Evolutionary conservation across 2,888 invertebrate genomes (phyloP), one percentile per base, ranked within the genome.

Genomic region (Hypselothyrea guttata): DNA sequence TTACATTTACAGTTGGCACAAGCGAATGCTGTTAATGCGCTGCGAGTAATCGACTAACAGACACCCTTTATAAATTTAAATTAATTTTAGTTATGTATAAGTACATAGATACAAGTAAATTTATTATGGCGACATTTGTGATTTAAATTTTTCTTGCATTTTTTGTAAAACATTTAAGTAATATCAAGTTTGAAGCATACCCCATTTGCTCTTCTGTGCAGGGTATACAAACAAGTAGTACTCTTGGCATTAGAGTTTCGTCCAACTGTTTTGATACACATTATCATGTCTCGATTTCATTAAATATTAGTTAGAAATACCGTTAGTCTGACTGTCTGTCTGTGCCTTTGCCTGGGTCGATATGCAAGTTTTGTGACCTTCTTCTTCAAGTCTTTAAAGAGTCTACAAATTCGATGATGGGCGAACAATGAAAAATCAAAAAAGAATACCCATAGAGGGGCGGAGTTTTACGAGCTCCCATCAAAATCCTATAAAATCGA

Each of bases 261-360:
- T 15, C 11, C 48, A 60, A 53, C 54, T 57, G 64, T 8, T 42
- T 48, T 55, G 67, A 57, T 81, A 69, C 59, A 58, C 77, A 78
- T 78, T 81, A 78, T 84, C 63, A 67, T 63, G 82, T 77, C 84
- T 82, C 71, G 68, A 84, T 84, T 45, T 47, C 74, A 64, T 69
- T 76, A 70, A 70, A 63, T 60, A 76, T 66, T 76, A 8, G 7
- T 66, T 76, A 54, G 55, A 40, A 57, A 45, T 35, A 46, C 22
- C 27, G 34, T 18, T 27, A 40, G 64, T 60, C 81, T 76, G 72
- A 56, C 38, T 54, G 37, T 60, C 46, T 56, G 84, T 49, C 69
- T 55, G 28, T 38, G 41, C 15, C 11, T 40, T 46, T 47, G 59
- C 3, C 28, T 28, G 35, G 13, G 15, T 15, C 13, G 13, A 7